Evolutionary conservation across 2,113 vertebrate genomes (phyloP), one percentile per base, ranked within the genome.

Genomic region (Girardinichthys multiradiatus): DNA sequence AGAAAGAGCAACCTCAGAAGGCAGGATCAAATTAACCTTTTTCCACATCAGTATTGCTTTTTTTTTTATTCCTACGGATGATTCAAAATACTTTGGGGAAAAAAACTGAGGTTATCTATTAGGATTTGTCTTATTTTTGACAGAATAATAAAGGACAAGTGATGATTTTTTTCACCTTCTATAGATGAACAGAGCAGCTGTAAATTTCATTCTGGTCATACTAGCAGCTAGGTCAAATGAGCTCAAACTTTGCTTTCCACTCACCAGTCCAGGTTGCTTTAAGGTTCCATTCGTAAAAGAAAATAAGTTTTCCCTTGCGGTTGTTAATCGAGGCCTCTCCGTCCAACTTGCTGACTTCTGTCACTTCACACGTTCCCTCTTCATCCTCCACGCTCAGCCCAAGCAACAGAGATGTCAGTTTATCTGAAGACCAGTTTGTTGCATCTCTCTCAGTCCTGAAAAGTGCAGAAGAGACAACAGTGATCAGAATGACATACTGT

Each of bases 271-370:
- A 99, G 0, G 95, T 91, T 10, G 98, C 92, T 80, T 96, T 96
- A 84, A 99, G 86, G 73, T 84, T 95, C 97, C 98, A 99, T 76
- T 99, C 98, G 0, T 99, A 99, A 76, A 99, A 99, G 90, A 98
- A 98, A 72, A 99, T 99, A 19, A 99, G 96, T 75, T 99, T 99
- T 68, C 97, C 98, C 92, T 99, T 99, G 74, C 98, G 96, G 75
- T 99, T 99, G 90, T 99, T 99, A 77, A 99, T 98, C 12, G 97
- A 98, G 0, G 98, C 97, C 72, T 99, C 98, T 74, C 98, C 97
- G 28, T 99, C 97, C 77, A 96, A 64, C 61, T 96, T 96, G 87
- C 92, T 95, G 81, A 99, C 95, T 78, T 99, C 98, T 0, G 97
- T 98, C 88, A 99, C 95, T 82, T 98, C 96, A 29, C 97, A 99